Conservation (phyloP, 64 coral and sea anemone species). For the Stylophora pistillata region DNA sequence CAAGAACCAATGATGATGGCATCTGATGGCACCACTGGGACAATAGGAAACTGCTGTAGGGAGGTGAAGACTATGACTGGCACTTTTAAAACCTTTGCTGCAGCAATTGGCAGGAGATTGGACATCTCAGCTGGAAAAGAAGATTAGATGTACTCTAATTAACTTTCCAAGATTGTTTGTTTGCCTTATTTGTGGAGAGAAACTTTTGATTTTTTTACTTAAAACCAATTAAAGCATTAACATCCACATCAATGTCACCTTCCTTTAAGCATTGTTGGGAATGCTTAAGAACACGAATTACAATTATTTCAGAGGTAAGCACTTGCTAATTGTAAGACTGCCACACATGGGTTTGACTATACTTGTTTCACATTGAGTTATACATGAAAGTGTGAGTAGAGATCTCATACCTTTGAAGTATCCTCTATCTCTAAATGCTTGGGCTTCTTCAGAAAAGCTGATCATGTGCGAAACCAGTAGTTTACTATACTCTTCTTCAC, state of each 20-base stretch:
- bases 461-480: constrained; percentile 56
- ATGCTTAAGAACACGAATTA: too few relatives aligned
- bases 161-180: too few relatives aligned
- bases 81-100: constrained; percentile 43
- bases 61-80: constrained; percentile 59
- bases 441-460: constrained; percentile 50
- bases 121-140: constrained; percentile 64
- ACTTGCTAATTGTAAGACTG: too few relatives aligned
- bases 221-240: too few relatives aligned
- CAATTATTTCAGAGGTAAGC: too few relatives aligned
- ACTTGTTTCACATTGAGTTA: neutral
- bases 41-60: constrained; percentile 56
- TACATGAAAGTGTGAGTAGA: neutral
- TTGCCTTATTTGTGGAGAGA: too few relatives aligned
- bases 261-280: too few relatives aligned
- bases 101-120: constrained; percentile 68
- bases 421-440: constrained; percentile 27
- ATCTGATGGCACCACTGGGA: constrained; percentile 59
- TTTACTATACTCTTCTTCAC: constrained; percentile 50
- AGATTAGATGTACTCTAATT: neutral
- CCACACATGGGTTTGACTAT: too few relatives aligned
- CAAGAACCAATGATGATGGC: constrained; percentile 44
- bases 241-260: too few relatives aligned
- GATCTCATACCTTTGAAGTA: constrained; percentile 53
- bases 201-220: too few relatives aligned